Conservation (phyloP, 2,113 vertebrate genomes). For the Gobiocypris rarus region DNA sequence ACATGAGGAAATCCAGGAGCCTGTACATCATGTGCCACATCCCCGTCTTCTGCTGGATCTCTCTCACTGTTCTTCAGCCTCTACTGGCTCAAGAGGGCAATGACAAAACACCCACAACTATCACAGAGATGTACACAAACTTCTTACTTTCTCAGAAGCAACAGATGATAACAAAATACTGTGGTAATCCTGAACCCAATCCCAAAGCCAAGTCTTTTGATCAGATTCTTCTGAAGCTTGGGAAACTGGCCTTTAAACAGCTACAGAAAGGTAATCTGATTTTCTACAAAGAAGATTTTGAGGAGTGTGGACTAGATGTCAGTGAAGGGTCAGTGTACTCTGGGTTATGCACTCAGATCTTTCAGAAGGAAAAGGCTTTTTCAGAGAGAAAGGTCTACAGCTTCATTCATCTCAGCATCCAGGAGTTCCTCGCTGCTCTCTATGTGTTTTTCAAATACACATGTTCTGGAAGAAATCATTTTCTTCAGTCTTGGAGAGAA, state of each 20-base stretch:
- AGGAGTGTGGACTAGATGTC: constrained; percentile 20
- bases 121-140: neutral
- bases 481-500: neutral
- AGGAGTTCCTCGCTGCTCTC: neutral
- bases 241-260: constrained; percentile 10
- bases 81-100: neutral
- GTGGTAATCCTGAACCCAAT: neutral
- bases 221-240: neutral
- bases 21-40: constrained; percentile 19
- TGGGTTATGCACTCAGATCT: constrained; percentile 18
- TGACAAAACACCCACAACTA: neutral
- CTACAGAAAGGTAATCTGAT: constrained; percentile 42
- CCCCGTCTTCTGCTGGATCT: neutral
- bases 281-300: constrained; percentile 23
- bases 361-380: neutral
- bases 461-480: neutral
- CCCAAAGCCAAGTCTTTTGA: neutral
- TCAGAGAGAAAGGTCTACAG: neutral
- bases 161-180: neutral
- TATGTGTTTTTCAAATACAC: neutral
- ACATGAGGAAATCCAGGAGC: constrained; percentile 22
- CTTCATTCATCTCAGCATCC: neutral
- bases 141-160: neutral
- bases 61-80: neutral
- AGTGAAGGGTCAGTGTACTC: neutral